phyloP scores from a whole-genome alignment of 2,113 vertebrate species.

The Typhlomys cinereus region DNA sequence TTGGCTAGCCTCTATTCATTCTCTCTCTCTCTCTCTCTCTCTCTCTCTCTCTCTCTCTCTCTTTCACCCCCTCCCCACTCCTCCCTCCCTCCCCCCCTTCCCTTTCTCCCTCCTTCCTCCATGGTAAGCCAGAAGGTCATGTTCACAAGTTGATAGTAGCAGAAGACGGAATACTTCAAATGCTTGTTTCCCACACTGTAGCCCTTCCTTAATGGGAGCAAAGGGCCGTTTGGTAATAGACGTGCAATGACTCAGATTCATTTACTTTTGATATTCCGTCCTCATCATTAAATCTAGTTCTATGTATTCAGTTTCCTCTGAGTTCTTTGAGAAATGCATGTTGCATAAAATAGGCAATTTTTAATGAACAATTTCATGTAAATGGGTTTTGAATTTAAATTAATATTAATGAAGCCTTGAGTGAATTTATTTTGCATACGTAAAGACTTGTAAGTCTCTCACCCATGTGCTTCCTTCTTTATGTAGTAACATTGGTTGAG shows the following conservation, averaged over 20 bases:
- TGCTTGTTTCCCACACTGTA: slow-evolving; percentile 63
- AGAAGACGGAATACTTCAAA: not conserved
- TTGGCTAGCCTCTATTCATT: not conserved
- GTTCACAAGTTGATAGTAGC: not conserved
- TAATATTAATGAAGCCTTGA: slow-evolving; percentile 92
- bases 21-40: not conserved
- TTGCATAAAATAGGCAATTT: slow-evolving; percentile 91
- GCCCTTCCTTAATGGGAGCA: not conserved
- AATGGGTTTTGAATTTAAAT: slow-evolving; percentile 92
- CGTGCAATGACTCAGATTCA: slow-evolving; percentile 79
- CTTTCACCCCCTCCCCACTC: not conserved
- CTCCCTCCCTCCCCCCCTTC: not conserved
- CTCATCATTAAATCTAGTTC: slow-evolving; percentile 83
- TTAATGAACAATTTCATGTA: slow-evolving; percentile 93
- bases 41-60: too few species aligned
- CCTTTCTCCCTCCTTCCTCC: not conserved
- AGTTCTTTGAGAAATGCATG: slow-evolving; percentile 88
- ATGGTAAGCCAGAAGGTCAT: slow-evolving; percentile 69
- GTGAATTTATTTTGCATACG: slow-evolving; percentile 93
- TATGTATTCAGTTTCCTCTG: slow-evolving; percentile 84
- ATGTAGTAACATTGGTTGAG: slow-evolving; percentile 83
- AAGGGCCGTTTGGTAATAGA: slow-evolving; percentile 63
- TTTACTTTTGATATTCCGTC: slow-evolving; percentile 83
- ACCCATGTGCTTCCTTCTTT: slow-evolving; percentile 85
- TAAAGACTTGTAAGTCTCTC: slow-evolving; percentile 88